Conservation (phyloP, 1,140 invertebrate species). For the Lethrus apterus region DNA sequence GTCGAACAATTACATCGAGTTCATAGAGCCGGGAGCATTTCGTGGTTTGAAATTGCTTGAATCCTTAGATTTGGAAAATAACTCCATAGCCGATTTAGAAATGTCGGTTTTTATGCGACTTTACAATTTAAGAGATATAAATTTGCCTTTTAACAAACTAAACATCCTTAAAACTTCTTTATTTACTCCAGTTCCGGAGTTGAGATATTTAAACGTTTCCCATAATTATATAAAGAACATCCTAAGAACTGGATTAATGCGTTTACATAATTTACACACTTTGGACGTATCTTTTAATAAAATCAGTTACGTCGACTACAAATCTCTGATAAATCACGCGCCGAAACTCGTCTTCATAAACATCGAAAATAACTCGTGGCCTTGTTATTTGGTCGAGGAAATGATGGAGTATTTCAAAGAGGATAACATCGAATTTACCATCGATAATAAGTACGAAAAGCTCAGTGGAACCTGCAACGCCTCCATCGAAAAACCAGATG, state of each 20-base stretch:
- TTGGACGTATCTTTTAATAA: slow-evolving; percentile 35
- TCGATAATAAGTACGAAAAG: slow-evolving; percentile 27
- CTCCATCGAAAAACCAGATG: slow-evolving; percentile 1
- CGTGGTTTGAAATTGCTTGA: slow-evolving; percentile 27
- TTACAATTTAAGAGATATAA: slow-evolving; percentile 21
- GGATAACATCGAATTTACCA: slow-evolving; percentile 33
- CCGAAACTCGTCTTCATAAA: slow-evolving; percentile 29
- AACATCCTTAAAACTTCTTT: slow-evolving; percentile 23
- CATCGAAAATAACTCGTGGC: slow-evolving; percentile 30
- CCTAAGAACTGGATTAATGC: slow-evolving; percentile 28
- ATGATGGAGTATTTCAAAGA: slow-evolving; percentile 31
- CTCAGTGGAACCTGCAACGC: slow-evolving; percentile 8
- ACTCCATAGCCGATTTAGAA: slow-evolving; percentile 24
- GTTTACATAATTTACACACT: slow-evolving; percentile 30
- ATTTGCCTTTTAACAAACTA: slow-evolving; percentile 28
- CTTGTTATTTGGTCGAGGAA: slow-evolving; percentile 33
- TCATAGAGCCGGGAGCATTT: slow-evolving; percentile 38
- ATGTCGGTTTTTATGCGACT: slow-evolving; percentile 19
- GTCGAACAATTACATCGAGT: slow-evolving; percentile 40
- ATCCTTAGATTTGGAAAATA: slow-evolving; percentile 27
- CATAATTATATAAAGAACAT: slow-evolving; percentile 27
- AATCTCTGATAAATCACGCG: slow-evolving; percentile 25
- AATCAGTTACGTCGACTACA: slow-evolving; percentile 33
- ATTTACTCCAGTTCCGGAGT: slow-evolving; percentile 29
- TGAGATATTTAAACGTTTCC: slow-evolving; percentile 29